Conservation (phyloP, 2,113 vertebrate species). For the Macquaria australasica region DNA sequence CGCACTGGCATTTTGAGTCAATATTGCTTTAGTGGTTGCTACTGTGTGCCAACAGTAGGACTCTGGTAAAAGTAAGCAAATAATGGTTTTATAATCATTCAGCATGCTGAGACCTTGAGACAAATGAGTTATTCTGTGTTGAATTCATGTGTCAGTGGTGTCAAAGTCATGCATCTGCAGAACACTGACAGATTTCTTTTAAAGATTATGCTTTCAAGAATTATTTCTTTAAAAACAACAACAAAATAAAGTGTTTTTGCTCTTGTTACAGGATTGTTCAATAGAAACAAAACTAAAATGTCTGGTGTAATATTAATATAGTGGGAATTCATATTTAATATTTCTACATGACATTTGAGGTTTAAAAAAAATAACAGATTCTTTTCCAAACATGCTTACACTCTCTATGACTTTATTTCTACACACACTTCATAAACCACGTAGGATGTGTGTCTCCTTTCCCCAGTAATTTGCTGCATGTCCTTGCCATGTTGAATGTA, state of each 20-base stretch:
- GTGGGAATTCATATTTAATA: not conserved
- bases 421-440: conserved; percentile 10
- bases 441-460: conserved; percentile 1
- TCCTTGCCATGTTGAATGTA: conserved; percentile 61
- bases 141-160: conserved; percentile 22
- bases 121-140: conserved; percentile 27
- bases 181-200: not conserved
- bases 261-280: too few species aligned
- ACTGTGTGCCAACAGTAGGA: conserved; percentile 46
- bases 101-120: conserved; percentile 39
- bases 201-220: not conserved
- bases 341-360: not conserved
- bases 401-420: not conserved
- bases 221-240: not conserved
- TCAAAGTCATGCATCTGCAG: conserved; percentile 14
- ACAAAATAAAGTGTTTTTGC: too few species aligned
- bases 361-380: not conserved
- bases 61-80: conserved; percentile 50
- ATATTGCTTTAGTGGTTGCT: conserved; percentile 60
- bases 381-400: not conserved
- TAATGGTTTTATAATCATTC: conserved; percentile 49
- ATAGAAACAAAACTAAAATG: too few species aligned
- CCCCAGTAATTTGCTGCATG: conserved; percentile 51
- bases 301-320: too few species aligned
- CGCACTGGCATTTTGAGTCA: conserved; percentile 56